These are phyloP conservation scores for Camponotus pennsylvanicus DNA, from an alignment of 1,140 invertebrate genomes.

Conservation along the genomic window DNA sequence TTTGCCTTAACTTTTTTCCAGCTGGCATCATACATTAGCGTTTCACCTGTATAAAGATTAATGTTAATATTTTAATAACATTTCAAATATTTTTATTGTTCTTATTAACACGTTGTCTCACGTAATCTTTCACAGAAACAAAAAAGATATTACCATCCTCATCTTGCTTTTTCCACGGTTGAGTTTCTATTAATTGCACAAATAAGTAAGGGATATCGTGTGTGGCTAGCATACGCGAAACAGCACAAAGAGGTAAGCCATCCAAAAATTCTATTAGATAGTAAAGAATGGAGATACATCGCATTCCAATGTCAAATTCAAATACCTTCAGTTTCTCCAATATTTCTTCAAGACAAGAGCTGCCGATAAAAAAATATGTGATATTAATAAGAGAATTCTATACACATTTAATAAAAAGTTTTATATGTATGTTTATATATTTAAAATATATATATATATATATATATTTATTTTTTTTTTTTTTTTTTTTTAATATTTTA, in stretches of 20 bases:
- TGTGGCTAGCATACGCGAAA: constrained; percentile 88
- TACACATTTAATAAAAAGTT: constrained; percentile 3
- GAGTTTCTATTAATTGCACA: constrained; percentile 88
- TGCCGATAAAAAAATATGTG: constrained; percentile 67
- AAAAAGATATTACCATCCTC: constrained; percentile 84
- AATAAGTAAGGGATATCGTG: constrained; percentile 92
- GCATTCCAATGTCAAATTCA: constrained; percentile 90
- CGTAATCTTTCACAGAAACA: constrained; percentile 1
- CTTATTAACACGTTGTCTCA: no score
- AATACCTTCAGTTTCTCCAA: constrained; percentile 89
- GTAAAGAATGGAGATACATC: constrained; percentile 90
- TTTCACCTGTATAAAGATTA: constrained; percentile 72
- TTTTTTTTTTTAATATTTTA: constrained; percentile 60
- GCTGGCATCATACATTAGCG: constrained; percentile 86
- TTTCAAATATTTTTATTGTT: not conserved
- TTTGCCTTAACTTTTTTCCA: constrained; percentile 88
- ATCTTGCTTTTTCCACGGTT: constrained; percentile 90
- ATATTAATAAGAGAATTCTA: constrained; percentile 66
- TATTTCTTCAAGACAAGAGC: constrained; percentile 87
- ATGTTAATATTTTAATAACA: constrained; percentile 19
- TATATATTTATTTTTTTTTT: no score
- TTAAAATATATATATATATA: no score
- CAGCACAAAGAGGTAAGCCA: constrained; percentile 88
- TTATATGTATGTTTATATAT: no score
- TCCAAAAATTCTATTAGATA: constrained; percentile 87